Evolutionary conservation across 2,113 vertebrate genomes (phyloP), one percentile per base, ranked within the genome.

Genomic region (Gnathonemus longibarbis): DNA sequence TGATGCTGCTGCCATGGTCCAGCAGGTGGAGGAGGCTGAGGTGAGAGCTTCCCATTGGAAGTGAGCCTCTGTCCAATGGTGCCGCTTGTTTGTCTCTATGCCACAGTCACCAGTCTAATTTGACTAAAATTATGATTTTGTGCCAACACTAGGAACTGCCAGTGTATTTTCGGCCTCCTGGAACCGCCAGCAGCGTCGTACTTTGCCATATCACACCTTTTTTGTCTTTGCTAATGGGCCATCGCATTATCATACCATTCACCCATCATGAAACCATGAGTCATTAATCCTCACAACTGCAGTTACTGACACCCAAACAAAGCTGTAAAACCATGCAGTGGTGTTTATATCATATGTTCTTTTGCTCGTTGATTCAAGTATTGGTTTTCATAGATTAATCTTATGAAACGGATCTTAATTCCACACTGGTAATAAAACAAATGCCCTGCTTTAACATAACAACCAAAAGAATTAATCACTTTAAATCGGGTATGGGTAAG

Each of bases 1-100:
- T 84, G 95, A 95, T 93, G 92, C 94, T 0, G 88, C 93, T 70
- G 95, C 96, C 83, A 95, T 97, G 97, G 94, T 94, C 80, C 95
- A 93, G 92, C 97, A 98, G 93, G 92, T 98, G 49, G 94, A 96
- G 91, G 96, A 97, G 80, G 96, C 97, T 90, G 95, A 98, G 97
- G 98, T 99, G 95, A 45, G 92, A 80, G n/a, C 42, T 39, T 70
- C 11, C 42, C 6, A 19, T 49, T 48, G 45, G 56, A n/a, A 11
- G 45, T 7, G 39, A 48, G 19, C 13, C 83, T 49, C n/a, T 35
- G 9, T 24, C 39, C 24, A 3, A 9, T 49, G 27, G 49, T 87
- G 85, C 1, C 4, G n/a, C 48, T 52, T 27, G 2, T 84, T 84
- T 87, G 45, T 35, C 19, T 45, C 21, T 11, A 13, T 48, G 39